Evolutionary conservation across 2,113 vertebrate species (phyloP), one percentile per base, ranked within the genome.

Genomic region (Acrocephalus arundinaceus): DNA sequence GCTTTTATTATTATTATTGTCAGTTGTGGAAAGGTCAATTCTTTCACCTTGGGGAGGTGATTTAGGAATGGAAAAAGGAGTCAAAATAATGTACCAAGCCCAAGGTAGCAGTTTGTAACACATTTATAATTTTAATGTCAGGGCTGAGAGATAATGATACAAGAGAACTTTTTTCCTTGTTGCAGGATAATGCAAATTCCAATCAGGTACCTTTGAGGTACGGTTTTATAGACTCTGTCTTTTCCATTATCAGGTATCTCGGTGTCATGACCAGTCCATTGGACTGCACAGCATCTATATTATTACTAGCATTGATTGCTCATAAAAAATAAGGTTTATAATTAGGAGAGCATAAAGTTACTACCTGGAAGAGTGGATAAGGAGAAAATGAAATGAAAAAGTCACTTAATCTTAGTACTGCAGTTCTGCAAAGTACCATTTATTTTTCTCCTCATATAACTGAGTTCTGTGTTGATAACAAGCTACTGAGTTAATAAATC

Each of bases 401-500:
- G 95, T 96, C 94, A 95, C 85, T 97, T 96, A 94, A 97, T 97
- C 93, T 96, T 85, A 85, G 87, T 86, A 33, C 39, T 96, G 85
- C 62, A 94, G 70, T 96, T 96, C 89, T 96, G 73, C 94, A 96
- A 95, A 97, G 93, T 96, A 75, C 71, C 83, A 89, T 97, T 97
- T 97, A 62, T 97, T 97, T 97, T 96, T 95, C 90, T 70, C n/a
- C 77, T 95, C 89, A 17, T 91, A 72, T 65, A 96, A 94, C 94
- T 59, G 91, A 97, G 86, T 93, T 98, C 94, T 90, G 65, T 91
- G 89, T 91, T 97, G 94, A 95, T 98, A 97, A 95, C 85, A 94
- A 97, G 94, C 83, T 83, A 52, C 89, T 45, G 85, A 97, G 96
- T 97, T 97, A 97, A 97, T 97, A 96, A 97, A 97, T 97, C 81